A percentile compares a stretch with the other conserved stretches of the same genome.
These are phyloP conservation scores for Drosophila infuscata DNA, from an alignment of 2,888 invertebrate genomes.

Conservation along the genomic window DNA sequence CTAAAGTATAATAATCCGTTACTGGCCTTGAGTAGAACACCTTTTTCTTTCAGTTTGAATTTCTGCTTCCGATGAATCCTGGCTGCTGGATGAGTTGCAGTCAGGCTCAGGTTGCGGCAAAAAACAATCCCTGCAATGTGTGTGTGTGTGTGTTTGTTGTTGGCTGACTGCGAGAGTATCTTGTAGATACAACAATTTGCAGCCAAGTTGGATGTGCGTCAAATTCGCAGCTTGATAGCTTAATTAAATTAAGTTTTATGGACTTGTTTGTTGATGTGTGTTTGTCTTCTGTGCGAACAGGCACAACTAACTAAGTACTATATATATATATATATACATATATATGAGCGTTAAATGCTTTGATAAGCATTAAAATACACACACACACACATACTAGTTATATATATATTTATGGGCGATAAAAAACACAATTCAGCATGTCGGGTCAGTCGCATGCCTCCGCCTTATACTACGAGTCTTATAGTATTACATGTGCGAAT, in stretches of 20 bases:
- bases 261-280: slow-evolving; percentile 10
- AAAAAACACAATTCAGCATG: slow-evolving; percentile 8
- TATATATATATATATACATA: not conserved
- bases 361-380: slow-evolving; percentile 36
- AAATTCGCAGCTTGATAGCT: slow-evolving; percentile 40
- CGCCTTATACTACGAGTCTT: slow-evolving; percentile 1
- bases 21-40: slow-evolving; percentile 41
- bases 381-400: not conserved
- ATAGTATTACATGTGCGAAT: slow-evolving; percentile 29
- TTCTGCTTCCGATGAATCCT: not conserved
- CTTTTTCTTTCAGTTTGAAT: not conserved
- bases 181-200: slow-evolving; percentile 7
- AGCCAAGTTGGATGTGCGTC: slow-evolving; percentile 8
- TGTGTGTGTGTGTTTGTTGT: not conserved
- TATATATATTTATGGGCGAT: not conserved
- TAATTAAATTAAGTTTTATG: slow-evolving; percentile 51
- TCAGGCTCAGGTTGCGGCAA: slow-evolving; percentile 19
- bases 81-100: slow-evolving; percentile 16
- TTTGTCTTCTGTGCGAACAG: not conserved
- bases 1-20: not conserved
- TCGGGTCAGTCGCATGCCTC: slow-evolving; percentile 30
- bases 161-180: not conserved
- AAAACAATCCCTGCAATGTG: slow-evolving; percentile 17
- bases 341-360: slow-evolving; percentile 27
- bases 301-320: not conserved